A percentile compares a stretch with the other conserved stretches of the same genome.
These are phyloP conservation scores for Tenualosa thibaudeaui DNA, from an alignment of 2,797 vertebrate species.

Conservation along the genomic window DNA sequence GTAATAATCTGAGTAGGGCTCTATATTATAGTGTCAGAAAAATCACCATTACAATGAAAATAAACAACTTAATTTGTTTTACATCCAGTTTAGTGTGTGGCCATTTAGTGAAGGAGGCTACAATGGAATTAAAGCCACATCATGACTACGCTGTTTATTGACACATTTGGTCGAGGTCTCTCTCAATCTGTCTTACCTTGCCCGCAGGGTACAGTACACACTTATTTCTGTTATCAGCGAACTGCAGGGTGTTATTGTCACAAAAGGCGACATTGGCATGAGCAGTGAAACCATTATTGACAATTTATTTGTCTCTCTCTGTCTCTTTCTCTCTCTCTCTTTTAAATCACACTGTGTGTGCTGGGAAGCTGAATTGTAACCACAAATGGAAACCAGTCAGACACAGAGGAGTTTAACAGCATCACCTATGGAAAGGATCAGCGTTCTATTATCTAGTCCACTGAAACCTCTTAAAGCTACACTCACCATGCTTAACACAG, in stretches of 20 bases:
- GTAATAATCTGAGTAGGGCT: background rate
- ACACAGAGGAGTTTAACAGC: background rate
- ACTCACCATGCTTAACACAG: background rate
- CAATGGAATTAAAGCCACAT: background rate
- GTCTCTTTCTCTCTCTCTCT: no score
- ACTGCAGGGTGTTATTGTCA: background rate
- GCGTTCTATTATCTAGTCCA: background rate
- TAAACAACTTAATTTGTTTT: no score
- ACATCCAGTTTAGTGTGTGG: background rate
- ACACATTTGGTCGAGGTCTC: background rate
- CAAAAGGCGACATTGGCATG: background rate
- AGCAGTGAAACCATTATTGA: background rate
- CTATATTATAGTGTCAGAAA: background rate
- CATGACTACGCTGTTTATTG: background rate
- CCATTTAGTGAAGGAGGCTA: background rate
- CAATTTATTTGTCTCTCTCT: background rate
- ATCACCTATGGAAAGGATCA: background rate
- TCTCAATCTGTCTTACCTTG: background rate
- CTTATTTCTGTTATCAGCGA: background rate
- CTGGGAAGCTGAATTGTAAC: background rate
- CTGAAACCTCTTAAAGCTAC: background rate
- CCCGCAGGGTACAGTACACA: background rate
- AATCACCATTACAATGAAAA: no score
- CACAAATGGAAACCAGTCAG: background rate
- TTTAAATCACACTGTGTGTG: background rate